Conservation (phyloP, 1,140 invertebrate genomes). For the Brachystomella parvula region DNA sequence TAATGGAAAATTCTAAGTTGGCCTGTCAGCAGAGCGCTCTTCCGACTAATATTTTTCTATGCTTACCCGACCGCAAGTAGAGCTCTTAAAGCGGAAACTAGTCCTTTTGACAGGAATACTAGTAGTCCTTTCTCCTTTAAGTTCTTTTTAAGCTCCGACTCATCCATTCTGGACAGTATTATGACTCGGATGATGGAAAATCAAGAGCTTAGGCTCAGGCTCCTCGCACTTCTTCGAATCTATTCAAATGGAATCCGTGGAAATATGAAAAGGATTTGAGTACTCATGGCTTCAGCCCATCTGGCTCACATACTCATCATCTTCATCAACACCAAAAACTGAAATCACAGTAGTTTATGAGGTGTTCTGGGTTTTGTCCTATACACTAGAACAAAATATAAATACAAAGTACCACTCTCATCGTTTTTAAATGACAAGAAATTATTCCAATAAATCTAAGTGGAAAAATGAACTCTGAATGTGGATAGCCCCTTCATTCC, state of each 20-base stretch:
- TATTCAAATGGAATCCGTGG: too few relatives aligned
- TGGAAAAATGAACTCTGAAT: too few relatives aligned
- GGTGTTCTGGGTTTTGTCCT: background rate
- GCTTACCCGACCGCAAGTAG: background rate
- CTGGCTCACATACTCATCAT: constrained; percentile 10
- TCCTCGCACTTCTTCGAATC: background rate
- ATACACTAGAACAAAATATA: background rate
- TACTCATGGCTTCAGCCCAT: background rate
- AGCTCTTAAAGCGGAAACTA: background rate
- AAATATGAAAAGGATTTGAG: too few relatives aligned
- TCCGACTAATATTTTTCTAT: constrained; percentile 8
- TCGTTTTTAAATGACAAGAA: too few relatives aligned
- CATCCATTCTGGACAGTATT: background rate
- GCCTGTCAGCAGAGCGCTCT: constrained; percentile 9
- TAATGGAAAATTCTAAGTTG: too few relatives aligned
- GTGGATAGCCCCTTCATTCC: too few relatives aligned
- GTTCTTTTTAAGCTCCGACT: background rate
- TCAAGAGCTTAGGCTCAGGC: background rate
- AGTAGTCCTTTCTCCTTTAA: background rate
- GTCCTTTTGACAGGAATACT: background rate
- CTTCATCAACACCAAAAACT: background rate
- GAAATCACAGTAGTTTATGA: background rate
- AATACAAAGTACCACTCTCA: too few relatives aligned
- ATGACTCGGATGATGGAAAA: too few relatives aligned
- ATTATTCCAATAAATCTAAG: too few relatives aligned